Conservation (phyloP, 2,888 invertebrate genomes). For the Brachyptera risi region DNA sequence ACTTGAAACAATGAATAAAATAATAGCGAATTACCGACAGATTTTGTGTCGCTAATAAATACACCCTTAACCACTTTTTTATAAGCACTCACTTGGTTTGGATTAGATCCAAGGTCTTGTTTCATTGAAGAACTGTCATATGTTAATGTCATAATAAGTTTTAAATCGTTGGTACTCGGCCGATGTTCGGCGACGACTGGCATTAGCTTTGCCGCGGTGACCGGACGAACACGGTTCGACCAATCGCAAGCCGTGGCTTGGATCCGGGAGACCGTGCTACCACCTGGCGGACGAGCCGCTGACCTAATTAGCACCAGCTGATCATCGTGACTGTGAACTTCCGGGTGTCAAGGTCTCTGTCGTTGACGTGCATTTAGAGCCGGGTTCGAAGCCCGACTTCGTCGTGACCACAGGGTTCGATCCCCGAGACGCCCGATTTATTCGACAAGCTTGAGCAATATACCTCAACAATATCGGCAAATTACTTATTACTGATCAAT, state of each 20-base stretch:
- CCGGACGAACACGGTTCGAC: background rate
- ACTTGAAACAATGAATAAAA: no score
- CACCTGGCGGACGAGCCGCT: conserved; percentile 31
- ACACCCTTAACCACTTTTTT: no score
- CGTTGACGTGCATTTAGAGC: no score
- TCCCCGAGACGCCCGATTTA: no score
- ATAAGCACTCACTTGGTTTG: background rate
- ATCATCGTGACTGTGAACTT: conserved; percentile 30
- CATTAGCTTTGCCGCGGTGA: background rate
- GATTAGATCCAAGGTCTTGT: background rate
- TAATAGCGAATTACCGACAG: no score
- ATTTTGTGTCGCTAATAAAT: no score
- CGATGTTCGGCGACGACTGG: no score
- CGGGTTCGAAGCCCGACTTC: background rate
- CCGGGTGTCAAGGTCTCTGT: conserved; percentile 35
- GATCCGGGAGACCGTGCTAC: conserved; percentile 33
- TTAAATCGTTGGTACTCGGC: no score
- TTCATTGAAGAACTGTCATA: background rate
- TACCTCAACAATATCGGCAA: no score
- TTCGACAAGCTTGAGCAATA: no score
- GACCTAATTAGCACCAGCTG: conserved; percentile 10
- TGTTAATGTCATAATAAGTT: background rate
- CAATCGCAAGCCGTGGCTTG: conserved; percentile 26
- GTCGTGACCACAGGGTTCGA: background rate
- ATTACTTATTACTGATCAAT: no score